Percentiles rank a stretch among this genome's conserved stretches.
These are phyloP conservation scores for Acrobasis suavella DNA, from an alignment of 2,888 invertebrate genomes.

Conservation along the genomic window DNA sequence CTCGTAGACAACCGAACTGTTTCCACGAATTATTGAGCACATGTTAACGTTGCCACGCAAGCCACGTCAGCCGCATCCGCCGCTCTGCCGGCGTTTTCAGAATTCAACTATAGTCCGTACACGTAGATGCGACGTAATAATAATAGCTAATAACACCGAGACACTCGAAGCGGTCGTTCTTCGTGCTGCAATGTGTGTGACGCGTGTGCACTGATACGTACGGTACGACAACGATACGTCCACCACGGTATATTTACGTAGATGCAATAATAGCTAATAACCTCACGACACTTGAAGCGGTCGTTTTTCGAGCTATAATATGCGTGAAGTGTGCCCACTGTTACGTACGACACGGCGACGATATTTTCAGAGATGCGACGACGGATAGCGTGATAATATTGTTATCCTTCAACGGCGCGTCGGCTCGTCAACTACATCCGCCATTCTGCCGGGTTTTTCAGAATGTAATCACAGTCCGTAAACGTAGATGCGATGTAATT, in stretches of 20 bases:
- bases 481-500: too few relatives aligned
- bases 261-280: too few relatives aligned
- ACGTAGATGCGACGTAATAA: slow-evolving; percentile 27
- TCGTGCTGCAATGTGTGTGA: slow-evolving; percentile 31
- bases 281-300: too few relatives aligned
- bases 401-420: too few relatives aligned
- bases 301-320: too few relatives aligned
- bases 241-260: background rate
- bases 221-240: background rate
- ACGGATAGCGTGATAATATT: too few relatives aligned
- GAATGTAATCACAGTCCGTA: too few relatives aligned
- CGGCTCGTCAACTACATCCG: too few relatives aligned
- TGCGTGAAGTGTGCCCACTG: too few relatives aligned
- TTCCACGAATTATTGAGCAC: slow-evolving; percentile 23
- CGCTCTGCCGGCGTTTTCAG: slow-evolving; percentile 14
- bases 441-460: too few relatives aligned
- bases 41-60: slow-evolving; percentile 10
- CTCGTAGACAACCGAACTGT: background rate
- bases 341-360: too few relatives aligned
- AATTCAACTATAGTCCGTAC: slow-evolving; percentile 6
- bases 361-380: too few relatives aligned
- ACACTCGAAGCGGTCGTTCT: slow-evolving; percentile 35
- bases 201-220: slow-evolving; percentile 34
- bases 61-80: slow-evolving; percentile 19
- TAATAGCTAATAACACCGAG: slow-evolving; percentile 43